Base-by-base conservation (phyloP, 2,113 vertebrate genomes). In the Anoura caudifer region DNA sequence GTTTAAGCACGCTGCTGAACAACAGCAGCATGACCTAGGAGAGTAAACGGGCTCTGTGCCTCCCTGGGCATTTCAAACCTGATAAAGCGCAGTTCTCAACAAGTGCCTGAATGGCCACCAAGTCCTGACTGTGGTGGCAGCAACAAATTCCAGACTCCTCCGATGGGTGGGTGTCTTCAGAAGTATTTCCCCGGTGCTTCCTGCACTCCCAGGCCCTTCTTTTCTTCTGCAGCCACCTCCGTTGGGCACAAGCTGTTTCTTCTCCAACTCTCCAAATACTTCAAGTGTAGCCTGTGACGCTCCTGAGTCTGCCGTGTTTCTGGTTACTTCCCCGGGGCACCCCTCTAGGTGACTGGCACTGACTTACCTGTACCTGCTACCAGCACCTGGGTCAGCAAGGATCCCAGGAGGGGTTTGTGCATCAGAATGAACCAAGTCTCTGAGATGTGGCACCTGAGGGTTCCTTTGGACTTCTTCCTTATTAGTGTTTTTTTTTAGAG, bases 121-220 rank as follows among this genome's bases (percentile, higher is more conserved):
- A 8, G 47, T 65, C 19, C 50, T 65, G 4, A n/a, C 10, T 31
- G 6, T 7, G 22, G 26, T 5, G 6, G 33, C 77, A n/a, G 22
- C 52, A 10, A 61, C 63, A 69, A 28, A 0, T 41, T 33, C 12
- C 9, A 52, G 52, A 54, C 41, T 1, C 11, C 36, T 54, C 45
- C 54, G 20, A 5, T 6, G 20, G 1, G 0, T 72, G 47, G 43
- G 5, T 63, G 61, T 56, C 45, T 13, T 22, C 3, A 0, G 13
- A n/a, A 26, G 12, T 13, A 1, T 36, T 36, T 75, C 52, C 43
- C 43, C 36, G 4, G 20, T 24, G 10, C 47, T 31, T 31, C 28
- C 36, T n/a, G 12, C 2, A 16, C 22, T 20, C 28, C 24, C 59
- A 77, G 24, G 3, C 41, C 76, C 9, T 26, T 26, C 36, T 52